phyloP scores from a whole-genome alignment of 2,113 vertebrate species.

The Colinus virginianus region DNA sequence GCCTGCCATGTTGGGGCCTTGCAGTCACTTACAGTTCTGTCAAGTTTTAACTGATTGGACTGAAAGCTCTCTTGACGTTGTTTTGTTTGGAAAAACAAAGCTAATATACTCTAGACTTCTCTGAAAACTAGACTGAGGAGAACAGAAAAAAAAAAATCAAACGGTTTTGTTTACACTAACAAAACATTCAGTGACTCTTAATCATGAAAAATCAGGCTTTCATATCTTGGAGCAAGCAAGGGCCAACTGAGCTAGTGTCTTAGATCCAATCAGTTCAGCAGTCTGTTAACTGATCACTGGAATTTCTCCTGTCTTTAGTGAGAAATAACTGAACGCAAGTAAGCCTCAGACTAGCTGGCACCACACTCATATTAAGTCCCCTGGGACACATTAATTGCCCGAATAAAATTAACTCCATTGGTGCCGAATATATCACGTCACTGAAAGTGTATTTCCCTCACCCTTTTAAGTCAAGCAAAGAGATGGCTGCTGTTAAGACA shows the following conservation, averaged over 20 bases:
- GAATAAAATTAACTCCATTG: slow-evolving; percentile 63
- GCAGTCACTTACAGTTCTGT: background rate
- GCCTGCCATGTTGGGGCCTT: background rate
- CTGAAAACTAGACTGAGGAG: slow-evolving; percentile 43
- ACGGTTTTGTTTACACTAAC: slow-evolving; percentile 41
- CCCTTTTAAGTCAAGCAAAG: slow-evolving; percentile 27
- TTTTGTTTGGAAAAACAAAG: slow-evolving; percentile 36
- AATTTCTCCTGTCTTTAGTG: slow-evolving; percentile 46
- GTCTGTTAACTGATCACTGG: slow-evolving; percentile 52
- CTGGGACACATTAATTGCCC: slow-evolving; percentile 48
- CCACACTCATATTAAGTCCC: slow-evolving; percentile 54
- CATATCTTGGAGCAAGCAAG: background rate
- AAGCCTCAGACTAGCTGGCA: slow-evolving; percentile 66
- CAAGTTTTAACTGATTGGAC: slow-evolving; percentile 28
- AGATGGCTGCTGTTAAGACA: slow-evolving; percentile 15
- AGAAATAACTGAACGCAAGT: slow-evolving; percentile 33
- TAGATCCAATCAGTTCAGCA: slow-evolving; percentile 56
- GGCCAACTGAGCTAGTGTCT: slow-evolving; percentile 1
- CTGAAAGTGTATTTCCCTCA: slow-evolving; percentile 30
- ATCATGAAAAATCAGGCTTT: slow-evolving; percentile 48
- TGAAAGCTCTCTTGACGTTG: background rate
- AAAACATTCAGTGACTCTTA: slow-evolving; percentile 30
- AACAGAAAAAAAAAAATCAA: slow-evolving; percentile 30
- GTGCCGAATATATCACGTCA: slow-evolving; percentile 47
- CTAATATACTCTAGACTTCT: background rate